Evolutionary conservation across 1,140 invertebrate genomes (phyloP).

Genomic region (Meloidogyne chitwoodi): DNA sequence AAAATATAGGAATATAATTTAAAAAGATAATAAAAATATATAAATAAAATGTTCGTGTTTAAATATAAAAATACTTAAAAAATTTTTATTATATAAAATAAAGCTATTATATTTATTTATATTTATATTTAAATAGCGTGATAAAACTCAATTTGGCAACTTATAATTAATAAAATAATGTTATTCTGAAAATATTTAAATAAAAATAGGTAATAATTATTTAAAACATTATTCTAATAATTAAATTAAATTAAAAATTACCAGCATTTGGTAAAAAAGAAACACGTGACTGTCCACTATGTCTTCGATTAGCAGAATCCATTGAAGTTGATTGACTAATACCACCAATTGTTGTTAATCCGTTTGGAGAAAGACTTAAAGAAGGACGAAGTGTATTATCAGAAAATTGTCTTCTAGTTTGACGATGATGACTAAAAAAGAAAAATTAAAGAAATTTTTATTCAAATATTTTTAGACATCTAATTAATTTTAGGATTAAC

Average conservation of each 20-base stretch:
- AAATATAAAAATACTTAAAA: neutral
- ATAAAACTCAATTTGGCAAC: neutral
- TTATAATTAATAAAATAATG: neutral
- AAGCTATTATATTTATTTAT: neutral
- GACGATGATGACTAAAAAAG: neutral
- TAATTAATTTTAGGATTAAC: no score
- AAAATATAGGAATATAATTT: no score
- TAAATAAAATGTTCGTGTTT: no score
- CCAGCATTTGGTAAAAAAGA: neutral
- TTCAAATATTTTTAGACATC: no score
- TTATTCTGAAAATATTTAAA: no score
- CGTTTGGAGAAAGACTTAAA: neutral
- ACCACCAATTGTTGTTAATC: neutral
- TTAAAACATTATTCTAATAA: no score
- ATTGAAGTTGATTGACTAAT: neutral
- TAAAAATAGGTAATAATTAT: no score
- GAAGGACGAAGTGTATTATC: conserved; percentile 5
- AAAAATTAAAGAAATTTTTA: neutral
- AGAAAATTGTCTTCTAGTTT: conserved; percentile 6
- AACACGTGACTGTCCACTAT: neutral
- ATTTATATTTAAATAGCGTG: neutral
- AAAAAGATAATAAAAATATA: no score
- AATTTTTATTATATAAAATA: neutral
- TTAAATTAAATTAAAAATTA: neutral
- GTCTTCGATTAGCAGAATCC: neutral